A percentile compares a stretch with the other conserved stretches of the same genome.
phyloP scores from a whole-genome alignment of 2,888 invertebrate genomes.

The Heliothis peltigera region DNA sequence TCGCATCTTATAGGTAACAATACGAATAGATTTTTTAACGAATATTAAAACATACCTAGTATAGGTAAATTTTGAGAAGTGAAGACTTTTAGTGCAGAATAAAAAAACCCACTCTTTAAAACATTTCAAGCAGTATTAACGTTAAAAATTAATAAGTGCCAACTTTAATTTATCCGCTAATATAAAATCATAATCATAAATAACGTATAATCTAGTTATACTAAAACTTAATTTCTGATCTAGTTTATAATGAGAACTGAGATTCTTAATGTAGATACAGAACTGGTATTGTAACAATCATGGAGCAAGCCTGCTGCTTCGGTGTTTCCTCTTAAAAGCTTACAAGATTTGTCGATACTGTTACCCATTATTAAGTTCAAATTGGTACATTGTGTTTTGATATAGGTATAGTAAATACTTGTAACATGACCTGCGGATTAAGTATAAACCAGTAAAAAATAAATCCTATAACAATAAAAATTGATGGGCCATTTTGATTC shows the following conservation, averaged over 20 bases:
- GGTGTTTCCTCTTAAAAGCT: constrained; percentile 44
- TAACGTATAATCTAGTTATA: constrained; percentile 45
- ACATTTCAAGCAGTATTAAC: not conserved
- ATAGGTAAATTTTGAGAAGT: too few relatives aligned
- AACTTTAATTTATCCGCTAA: not conserved
- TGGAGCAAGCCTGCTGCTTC: constrained; percentile 24
- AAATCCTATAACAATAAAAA: constrained; percentile 27
- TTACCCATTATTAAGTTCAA: constrained; percentile 36
- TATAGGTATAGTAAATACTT: not conserved
- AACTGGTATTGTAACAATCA: constrained; percentile 53
- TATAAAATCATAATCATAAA: constrained; percentile 37
- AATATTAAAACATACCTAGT: too few relatives aligned
- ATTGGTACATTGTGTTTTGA: constrained; percentile 6
- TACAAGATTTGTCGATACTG: constrained; percentile 42
- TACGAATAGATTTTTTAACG: too few relatives aligned
- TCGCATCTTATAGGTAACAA: too few relatives aligned
- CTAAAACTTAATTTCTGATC: constrained; percentile 42
- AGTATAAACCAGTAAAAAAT: constrained; percentile 3
- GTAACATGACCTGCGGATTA: not conserved
- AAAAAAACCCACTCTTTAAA: not conserved
- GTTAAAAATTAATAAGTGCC: not conserved
- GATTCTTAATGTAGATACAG: constrained; percentile 28
- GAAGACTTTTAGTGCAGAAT: not conserved
- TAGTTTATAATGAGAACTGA: constrained; percentile 45
- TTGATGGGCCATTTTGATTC: constrained; percentile 21